Percentiles rank a stretch among this genome's conserved stretches.
Conservation (phyloP, 2,797 vertebrate species). For the Coracias cyanogaster region DNA sequence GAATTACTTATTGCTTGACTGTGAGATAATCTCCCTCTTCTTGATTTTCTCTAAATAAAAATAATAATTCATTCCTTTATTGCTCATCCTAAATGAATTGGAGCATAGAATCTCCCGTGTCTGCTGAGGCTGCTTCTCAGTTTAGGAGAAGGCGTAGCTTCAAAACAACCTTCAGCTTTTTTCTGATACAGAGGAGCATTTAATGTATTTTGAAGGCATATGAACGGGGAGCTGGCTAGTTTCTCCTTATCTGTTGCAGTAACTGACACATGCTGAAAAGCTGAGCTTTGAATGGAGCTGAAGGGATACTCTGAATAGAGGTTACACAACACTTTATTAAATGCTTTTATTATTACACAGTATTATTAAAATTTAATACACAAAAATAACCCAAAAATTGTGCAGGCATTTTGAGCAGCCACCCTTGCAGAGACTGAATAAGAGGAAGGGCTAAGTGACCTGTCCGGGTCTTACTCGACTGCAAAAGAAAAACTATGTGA, state of each 20-base stretch:
- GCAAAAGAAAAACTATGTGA: background rate
- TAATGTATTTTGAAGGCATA: background rate
- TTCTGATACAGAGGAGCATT: background rate
- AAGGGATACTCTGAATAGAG: background rate
- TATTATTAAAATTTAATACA: background rate
- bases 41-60: background rate
- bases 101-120: background rate
- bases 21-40: background rate
- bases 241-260: background rate
- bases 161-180: background rate
- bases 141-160: background rate
- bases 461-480: background rate
- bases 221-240: background rate
- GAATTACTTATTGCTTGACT: background rate
- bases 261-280: background rate
- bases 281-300: background rate
- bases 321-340: background rate
- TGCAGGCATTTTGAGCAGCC: background rate
- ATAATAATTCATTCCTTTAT: background rate
- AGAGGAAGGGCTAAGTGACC: background rate
- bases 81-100: background rate
- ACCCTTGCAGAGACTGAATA: background rate
- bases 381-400: background rate
- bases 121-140: background rate
- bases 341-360: background rate